Evolutionary conservation across 2,797 vertebrate genomes (phyloP), one percentile per base, ranked within the genome.

Genomic region (Notolepis coatsorum): DNA sequence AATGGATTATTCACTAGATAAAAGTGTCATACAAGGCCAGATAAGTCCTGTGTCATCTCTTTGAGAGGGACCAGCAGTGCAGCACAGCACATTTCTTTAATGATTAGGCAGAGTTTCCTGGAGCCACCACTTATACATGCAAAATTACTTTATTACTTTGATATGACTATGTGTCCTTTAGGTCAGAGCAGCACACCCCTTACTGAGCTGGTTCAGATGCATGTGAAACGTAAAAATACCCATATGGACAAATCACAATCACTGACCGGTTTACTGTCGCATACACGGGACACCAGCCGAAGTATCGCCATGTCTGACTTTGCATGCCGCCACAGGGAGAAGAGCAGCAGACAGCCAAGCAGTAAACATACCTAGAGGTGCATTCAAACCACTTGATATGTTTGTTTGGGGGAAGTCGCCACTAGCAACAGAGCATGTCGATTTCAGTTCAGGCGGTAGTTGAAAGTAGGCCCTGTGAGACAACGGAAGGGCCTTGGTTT

Each of bases 371-470:
- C 74, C 77, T 68, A n/a, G 73, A 79, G 79, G 79, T 84, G 73
- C 85, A 84, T 83, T 84, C 79, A 82, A 80, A 85, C 77, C 81
- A 90, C 77, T 81, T 64, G 79, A 85, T 88, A 84, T 89, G 82
- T 88, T 90, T 90, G 82, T 88, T 84, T 87, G 82, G 76, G 63
- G 9, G 17, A 5, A 2, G 42, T 47, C 31, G 30, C 24, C n/a
- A 13, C 24, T 25, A 81, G 88, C 88, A 86, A 90, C 87, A 68
- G 68, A 62, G 62, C 56, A 79, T 68, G 65, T 68, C 30, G 50
- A 6, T 69, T 78, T 73, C 68, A 69, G 64, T 53, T 55, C 57
- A 46, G 62, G 80, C 57, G 45, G 67, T 56, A 68, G 66, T 73
- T 74, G 59, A 61, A 60, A 45, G 52, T 63, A 57, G 5, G 64